Percentiles rank a stretch among this genome's conserved stretches.
Evolutionary conservation across 2,888 invertebrate species (phyloP).

Genomic region (Tenthredo mesomela): DNA sequence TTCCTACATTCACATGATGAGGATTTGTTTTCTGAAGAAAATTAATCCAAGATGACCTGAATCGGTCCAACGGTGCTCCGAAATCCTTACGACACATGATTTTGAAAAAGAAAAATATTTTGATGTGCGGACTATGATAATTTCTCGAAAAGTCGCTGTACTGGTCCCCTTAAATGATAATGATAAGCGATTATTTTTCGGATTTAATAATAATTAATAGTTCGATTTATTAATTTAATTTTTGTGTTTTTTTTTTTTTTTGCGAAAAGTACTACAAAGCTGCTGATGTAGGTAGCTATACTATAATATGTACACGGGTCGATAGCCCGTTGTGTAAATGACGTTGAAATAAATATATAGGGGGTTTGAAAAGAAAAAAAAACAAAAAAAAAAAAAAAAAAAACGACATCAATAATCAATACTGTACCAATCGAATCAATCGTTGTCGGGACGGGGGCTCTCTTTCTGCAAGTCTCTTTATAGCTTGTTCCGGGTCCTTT

Average conservation of each 20-base stretch:
- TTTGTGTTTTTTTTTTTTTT: not conserved
- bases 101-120: too few relatives aligned
- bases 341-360: conserved; percentile 55
- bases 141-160: too few relatives aligned
- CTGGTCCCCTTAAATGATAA: too few relatives aligned
- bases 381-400: too few relatives aligned
- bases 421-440: conserved; percentile 71
- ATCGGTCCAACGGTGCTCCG: too few relatives aligned
- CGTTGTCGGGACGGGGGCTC: conserved; percentile 64
- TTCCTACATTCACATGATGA: too few relatives aligned
- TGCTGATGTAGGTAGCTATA: not conserved
- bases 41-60: too few relatives aligned
- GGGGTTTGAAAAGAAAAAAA: not conserved
- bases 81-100: too few relatives aligned
- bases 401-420: conserved; percentile 46
- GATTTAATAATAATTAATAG: not conserved
- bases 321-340: conserved; percentile 28
- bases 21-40: too few relatives aligned
- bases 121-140: too few relatives aligned
- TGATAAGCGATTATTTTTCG: too few relatives aligned
- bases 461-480: conserved; percentile 23
- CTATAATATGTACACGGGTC: too few relatives aligned
- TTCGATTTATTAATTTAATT: not conserved
- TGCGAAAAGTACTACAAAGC: not conserved
- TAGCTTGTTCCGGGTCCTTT: conserved; percentile 46